Conservation (phyloP, 2,888 invertebrate genomes). For the Rugalucina vietnamica region DNA sequence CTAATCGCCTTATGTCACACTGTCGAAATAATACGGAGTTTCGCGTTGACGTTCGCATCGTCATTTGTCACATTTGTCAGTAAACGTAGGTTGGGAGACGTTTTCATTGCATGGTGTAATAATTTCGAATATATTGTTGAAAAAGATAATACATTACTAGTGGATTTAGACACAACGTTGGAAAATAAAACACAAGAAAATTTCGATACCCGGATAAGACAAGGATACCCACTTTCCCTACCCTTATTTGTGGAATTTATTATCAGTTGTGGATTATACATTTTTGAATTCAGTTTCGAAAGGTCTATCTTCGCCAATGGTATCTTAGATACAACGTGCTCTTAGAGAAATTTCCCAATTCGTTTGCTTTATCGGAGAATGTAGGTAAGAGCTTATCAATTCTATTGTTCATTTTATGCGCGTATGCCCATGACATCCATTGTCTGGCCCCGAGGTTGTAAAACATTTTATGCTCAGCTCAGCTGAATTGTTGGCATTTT, state of each 20-base stretch:
- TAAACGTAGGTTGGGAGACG: background rate
- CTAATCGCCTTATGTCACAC: slow-evolving; percentile 1
- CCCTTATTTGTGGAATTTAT: background rate
- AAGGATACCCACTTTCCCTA: background rate
- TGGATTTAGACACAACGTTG: background rate
- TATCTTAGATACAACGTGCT: no score
- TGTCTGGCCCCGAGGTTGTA: no score
- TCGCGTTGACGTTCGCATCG: background rate
- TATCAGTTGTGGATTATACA: background rate
- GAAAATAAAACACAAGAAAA: background rate
- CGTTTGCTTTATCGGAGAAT: no score
- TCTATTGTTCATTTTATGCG: no score
- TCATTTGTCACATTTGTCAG: slow-evolving; percentile 7
- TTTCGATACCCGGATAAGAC: background rate
- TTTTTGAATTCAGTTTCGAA: background rate
- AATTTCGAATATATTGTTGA: background rate
- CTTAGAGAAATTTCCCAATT: no score
- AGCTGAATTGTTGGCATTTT: no score
- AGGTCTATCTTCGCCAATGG: no score
- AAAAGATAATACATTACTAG: background rate
- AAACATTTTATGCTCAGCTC: no score
- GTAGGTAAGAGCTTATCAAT: no score
- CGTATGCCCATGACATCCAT: no score
- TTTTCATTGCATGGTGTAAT: slow-evolving; percentile 5
- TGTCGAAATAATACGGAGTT: background rate